Conservation (phyloP, 2,797 vertebrate genomes). For the Malurus splendens region DNA sequence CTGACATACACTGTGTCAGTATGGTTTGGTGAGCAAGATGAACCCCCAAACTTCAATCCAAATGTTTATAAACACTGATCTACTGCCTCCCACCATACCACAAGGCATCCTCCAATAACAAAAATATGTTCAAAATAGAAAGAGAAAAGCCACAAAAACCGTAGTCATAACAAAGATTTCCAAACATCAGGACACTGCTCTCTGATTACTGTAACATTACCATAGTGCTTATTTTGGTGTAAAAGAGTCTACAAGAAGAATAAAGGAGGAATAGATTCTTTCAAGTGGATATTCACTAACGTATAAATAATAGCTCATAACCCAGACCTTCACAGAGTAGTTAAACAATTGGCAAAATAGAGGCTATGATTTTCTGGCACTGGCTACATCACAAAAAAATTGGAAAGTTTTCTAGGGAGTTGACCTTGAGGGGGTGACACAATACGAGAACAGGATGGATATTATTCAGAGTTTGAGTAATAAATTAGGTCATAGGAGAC, state of each 20-base stretch:
- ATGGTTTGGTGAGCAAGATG: neutral
- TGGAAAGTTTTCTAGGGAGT: constrained; percentile 15
- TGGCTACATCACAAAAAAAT: neutral
- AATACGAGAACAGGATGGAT: neutral
- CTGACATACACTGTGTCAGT: neutral
- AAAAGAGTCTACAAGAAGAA: neutral
- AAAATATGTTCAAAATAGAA: neutral
- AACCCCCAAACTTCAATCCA: neutral
- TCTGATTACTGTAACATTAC: neutral
- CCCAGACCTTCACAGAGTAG: neutral
- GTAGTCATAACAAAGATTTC: neutral
- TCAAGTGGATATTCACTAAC: neutral
- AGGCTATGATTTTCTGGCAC: constrained; percentile 7
- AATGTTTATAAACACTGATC: neutral
- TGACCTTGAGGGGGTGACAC: neutral
- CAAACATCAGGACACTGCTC: neutral
- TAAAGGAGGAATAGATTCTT: neutral
- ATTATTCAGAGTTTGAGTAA: constrained; percentile 9
- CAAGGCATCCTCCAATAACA: neutral
- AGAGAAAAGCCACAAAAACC: neutral
- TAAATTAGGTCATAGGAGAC: constrained; percentile 33
- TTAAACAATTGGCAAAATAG: neutral
- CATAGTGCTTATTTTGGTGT: neutral
- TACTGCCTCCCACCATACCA: neutral
- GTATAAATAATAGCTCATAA: neutral